Evolutionary conservation across 37 sponge, comb jelly and placozoan genomes (phyloP).

Genomic region (Mnemiopsis leidyi): DNA sequence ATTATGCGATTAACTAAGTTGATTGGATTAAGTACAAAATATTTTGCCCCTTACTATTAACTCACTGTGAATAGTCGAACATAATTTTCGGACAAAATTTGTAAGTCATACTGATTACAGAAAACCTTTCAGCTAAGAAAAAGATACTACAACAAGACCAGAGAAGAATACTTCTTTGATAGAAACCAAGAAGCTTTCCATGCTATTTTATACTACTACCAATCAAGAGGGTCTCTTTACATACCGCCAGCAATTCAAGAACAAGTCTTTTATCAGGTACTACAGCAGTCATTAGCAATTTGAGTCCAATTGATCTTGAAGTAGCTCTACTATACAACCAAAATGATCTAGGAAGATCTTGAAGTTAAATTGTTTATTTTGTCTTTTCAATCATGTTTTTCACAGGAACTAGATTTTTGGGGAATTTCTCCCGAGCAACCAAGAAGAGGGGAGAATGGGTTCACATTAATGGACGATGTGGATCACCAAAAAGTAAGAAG

Average conservation of each 20-base stretch:
- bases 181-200: constrained; percentile 45
- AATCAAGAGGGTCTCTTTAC: constrained; percentile 18
- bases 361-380: background rate
- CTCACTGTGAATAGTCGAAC: too few species aligned
- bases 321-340: background rate
- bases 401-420: constrained; percentile 54
- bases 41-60: too few species aligned
- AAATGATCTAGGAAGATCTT: background rate
- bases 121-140: background rate
- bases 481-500: background rate
- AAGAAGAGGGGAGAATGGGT: constrained; percentile 9
- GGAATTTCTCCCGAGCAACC: constrained; percentile 28
- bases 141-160: constrained; percentile 2
- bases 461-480: background rate
- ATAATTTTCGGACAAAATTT: too few species aligned
- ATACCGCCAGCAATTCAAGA: constrained; percentile 20
- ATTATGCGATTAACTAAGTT: too few species aligned
- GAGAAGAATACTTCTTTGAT: constrained; percentile 26
- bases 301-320: too few species aligned
- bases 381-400: background rate
- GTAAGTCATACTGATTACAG: too few species aligned
- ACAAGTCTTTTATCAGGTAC: constrained; percentile 50
- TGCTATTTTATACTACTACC: constrained; percentile 31
- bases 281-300: too few species aligned
- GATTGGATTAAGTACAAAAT: too few species aligned